Conservation (phyloP, 2,113 vertebrate genomes). For the Vanacampus margaritifer region DNA sequence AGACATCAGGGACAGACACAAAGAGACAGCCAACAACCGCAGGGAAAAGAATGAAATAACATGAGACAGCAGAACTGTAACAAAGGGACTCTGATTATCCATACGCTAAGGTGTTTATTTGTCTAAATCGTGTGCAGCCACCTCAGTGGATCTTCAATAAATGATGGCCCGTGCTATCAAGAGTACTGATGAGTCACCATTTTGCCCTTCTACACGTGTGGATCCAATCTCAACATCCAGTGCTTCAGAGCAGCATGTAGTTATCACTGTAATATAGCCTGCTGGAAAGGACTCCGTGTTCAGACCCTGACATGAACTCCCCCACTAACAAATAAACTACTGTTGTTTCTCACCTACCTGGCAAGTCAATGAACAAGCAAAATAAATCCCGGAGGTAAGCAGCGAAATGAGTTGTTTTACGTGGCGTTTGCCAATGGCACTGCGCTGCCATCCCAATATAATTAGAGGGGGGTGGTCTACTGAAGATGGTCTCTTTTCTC, state of each 20-base stretch:
- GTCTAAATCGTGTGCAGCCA: neutral
- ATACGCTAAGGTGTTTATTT: neutral
- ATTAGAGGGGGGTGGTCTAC: neutral
- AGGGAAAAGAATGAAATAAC: neutral
- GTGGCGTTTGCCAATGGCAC: neutral
- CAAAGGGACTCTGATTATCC: neutral
- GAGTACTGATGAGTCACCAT: neutral
- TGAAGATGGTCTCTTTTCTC: neutral
- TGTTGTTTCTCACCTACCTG: neutral
- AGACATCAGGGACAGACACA: neutral
- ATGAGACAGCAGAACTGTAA: neutral
- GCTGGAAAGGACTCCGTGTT: neutral
- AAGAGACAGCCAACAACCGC: neutral
- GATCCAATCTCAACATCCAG: neutral
- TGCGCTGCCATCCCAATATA: neutral
- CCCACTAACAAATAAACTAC: neutral
- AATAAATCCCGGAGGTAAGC: neutral
- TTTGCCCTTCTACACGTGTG: neutral
- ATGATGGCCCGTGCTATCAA: neutral
- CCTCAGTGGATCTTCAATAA: neutral
- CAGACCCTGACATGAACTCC: neutral
- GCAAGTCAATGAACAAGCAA: neutral
- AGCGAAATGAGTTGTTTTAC: neutral
- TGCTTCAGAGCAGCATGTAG: neutral
- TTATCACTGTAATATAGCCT: neutral